Conservation (phyloP, 1,140 invertebrate genomes). For the Manduca sexta region DNA sequence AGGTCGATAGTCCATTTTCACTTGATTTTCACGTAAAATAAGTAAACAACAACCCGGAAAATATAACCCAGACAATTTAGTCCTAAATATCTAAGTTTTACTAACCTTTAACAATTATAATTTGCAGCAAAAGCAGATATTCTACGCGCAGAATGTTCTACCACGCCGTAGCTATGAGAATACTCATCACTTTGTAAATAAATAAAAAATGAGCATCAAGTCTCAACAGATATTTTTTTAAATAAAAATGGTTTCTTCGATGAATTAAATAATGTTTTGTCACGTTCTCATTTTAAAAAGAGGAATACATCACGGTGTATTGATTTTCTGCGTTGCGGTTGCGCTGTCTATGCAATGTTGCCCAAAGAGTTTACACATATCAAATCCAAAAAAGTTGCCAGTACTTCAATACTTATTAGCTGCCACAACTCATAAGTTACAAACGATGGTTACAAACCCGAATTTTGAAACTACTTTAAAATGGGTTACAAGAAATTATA, state of each 20-base stretch:
- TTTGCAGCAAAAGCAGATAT: conserved; percentile 55
- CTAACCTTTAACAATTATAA: conserved; percentile 64
- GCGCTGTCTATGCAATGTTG: conserved; percentile 29
- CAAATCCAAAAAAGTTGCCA: no score
- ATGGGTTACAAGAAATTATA: no score
- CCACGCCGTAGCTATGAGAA: conserved; percentile 70
- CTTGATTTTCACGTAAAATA: conserved; percentile 3
- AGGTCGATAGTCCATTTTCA: conserved; percentile 56
- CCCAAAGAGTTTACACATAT: no score
- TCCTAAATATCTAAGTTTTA: conserved; percentile 29
- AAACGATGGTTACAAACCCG: no score
- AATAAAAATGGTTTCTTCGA: conserved; percentile 67
- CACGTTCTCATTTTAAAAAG: conserved; percentile 73
- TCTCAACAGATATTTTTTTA: conserved; percentile 61
- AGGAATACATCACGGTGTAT: conserved; percentile 67
- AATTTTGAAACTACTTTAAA: no score
- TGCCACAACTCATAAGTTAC: no score
- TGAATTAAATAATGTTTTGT: conserved; percentile 67
- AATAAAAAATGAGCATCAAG: conserved; percentile 72
- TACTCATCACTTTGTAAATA: conserved; percentile 72
- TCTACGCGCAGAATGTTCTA: conserved; percentile 65
- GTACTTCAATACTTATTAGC: no score
- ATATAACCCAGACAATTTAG: conserved; percentile 6
- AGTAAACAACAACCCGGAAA: conserved; percentile 1
- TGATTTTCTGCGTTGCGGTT: conserved; percentile 62